These are phyloP conservation scores for Tachypleus tridentatus DNA, from an alignment of 1,140 invertebrate genomes.

Conservation along the genomic window DNA sequence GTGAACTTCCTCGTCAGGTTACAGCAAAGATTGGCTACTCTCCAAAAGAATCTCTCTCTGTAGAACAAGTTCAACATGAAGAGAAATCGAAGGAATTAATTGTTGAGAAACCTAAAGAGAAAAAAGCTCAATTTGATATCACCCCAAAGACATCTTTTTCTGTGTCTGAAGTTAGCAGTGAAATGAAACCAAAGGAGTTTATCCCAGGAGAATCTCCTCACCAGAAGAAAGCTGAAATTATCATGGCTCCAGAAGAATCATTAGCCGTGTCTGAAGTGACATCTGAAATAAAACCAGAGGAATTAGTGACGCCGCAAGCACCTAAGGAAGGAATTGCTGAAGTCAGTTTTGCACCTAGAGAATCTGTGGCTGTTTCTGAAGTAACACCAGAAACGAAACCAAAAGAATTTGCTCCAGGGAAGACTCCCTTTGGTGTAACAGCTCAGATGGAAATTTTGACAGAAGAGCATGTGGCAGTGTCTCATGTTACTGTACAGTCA, in stretches of 20 bases:
- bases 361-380: slow-evolving; percentile 21
- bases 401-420: slow-evolving; percentile 12
- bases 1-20: neutral
- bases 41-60: slow-evolving; percentile 11
- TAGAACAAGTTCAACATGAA: slow-evolving; percentile 11
- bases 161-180: slow-evolving; percentile 12
- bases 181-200: slow-evolving; percentile 14
- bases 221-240: neutral
- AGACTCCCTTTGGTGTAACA: slow-evolving; percentile 16
- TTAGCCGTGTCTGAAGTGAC: slow-evolving; percentile 20
- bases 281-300: slow-evolving; percentile 22
- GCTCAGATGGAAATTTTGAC: slow-evolving; percentile 25
- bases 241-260: slow-evolving; percentile 15
- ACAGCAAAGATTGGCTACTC: slow-evolving; percentile 11
- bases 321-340: slow-evolving; percentile 22
- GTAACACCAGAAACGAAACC: slow-evolving; percentile 17
- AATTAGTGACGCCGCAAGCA: slow-evolving; percentile 21
- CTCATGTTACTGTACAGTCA: slow-evolving; percentile 16
- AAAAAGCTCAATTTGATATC: slow-evolving; percentile 8
- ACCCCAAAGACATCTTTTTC: slow-evolving; percentile 9
- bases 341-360: slow-evolving; percentile 24
- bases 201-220: slow-evolving; percentile 19
- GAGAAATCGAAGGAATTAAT: slow-evolving; percentile 11
- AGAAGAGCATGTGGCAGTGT: slow-evolving; percentile 22
- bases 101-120: slow-evolving; percentile 11